Evolutionary conservation across 1,140 invertebrate genomes (phyloP).

Genomic region (Hetaerina americana): DNA sequence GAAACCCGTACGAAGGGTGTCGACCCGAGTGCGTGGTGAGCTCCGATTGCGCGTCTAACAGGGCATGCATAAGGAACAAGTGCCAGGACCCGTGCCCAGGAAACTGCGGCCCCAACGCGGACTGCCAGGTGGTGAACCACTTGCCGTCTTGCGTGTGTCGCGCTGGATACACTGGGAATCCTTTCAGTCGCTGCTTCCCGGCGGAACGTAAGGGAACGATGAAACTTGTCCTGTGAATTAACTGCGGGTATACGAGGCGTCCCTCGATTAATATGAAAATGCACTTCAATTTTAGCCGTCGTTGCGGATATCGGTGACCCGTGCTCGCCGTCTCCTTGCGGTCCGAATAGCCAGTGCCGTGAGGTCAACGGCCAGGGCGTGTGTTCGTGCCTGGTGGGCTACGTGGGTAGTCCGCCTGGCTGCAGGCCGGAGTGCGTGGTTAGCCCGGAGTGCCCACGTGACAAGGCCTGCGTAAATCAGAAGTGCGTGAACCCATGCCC

Average conservation of each 20-base stretch:
- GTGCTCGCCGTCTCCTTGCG: conserved; percentile 40
- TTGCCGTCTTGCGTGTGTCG: conserved; percentile 52
- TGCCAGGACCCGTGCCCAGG: conserved; percentile 55
- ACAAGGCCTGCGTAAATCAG: conserved; percentile 34
- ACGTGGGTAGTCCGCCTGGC: conserved; percentile 35
- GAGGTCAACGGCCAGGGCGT: conserved; percentile 33
- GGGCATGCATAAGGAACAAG: conserved; percentile 48
- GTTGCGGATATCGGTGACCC: conserved; percentile 27
- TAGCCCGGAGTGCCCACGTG: conserved; percentile 32
- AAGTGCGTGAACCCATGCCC: conserved; percentile 41
- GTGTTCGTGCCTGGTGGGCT: conserved; percentile 35
- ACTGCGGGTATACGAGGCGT: neutral
- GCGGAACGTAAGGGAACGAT: conserved; percentile 34
- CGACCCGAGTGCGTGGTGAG: conserved; percentile 54
- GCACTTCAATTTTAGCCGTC: conserved; percentile 16
- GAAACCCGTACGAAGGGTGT: conserved; percentile 41
- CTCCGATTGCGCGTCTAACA: conserved; percentile 44
- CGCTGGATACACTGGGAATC: conserved; percentile 47
- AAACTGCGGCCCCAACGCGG: conserved; percentile 48
- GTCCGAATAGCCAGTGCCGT: conserved; percentile 38
- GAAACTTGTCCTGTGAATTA: conserved; percentile 13
- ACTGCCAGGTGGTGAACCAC: conserved; percentile 54
- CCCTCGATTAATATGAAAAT: conserved; percentile 24
- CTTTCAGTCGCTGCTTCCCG: conserved; percentile 37
- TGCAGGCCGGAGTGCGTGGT: conserved; percentile 37